Base-by-base conservation (phyloP, 1,140 invertebrate species). In the Drosophila seguyi region DNA sequence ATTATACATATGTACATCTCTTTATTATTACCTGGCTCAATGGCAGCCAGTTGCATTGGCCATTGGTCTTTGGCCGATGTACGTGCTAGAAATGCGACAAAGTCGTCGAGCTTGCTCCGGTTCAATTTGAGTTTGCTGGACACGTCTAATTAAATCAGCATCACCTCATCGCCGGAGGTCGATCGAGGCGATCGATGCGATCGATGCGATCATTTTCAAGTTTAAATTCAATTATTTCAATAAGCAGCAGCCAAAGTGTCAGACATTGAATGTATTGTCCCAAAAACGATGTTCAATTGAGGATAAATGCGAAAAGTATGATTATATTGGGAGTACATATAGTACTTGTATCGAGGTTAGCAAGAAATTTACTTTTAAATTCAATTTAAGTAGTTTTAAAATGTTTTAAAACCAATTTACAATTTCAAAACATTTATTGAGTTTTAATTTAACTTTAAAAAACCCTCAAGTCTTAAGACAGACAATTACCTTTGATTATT, bases 121-220 rank as follows among this genome's bases (percentile, higher is more conserved):
- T 36, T 84, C 71, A 79, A 83, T 71, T 84, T 75, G 60, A 75
- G 71, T n/a, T 62, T 82, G 62, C 79, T 77, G 61, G 59, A 44
- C 79, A 82, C 80, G 74, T 78, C 74, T 85, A 85, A 86, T 86
- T 85, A 85, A 85, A 85, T 85, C 82, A 85, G 71, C 76, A 77
- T 80, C 66, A 66, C 34, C 42, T 22, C 44, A 34, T 34, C 42
- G 34, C 39, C 27, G 34, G n/a, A 55, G 34, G 60, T 53, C 47
- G 39, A 36, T 31, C 57, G 36, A 20, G n/a, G 8, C 50, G 34
- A 34, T 34, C 31, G 31, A 36, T n/a, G n/a, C 39, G 68, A 71
- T 47, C 44, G 22, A 25, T 29, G 6, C 45, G 67, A 73, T 59
- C 73, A 50, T 55, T 52, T 53, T 36, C 31, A 36, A 53, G 50